phyloP scores from a whole-genome alignment of 2,888 invertebrate species.

The Eristalis arbustorum region DNA sequence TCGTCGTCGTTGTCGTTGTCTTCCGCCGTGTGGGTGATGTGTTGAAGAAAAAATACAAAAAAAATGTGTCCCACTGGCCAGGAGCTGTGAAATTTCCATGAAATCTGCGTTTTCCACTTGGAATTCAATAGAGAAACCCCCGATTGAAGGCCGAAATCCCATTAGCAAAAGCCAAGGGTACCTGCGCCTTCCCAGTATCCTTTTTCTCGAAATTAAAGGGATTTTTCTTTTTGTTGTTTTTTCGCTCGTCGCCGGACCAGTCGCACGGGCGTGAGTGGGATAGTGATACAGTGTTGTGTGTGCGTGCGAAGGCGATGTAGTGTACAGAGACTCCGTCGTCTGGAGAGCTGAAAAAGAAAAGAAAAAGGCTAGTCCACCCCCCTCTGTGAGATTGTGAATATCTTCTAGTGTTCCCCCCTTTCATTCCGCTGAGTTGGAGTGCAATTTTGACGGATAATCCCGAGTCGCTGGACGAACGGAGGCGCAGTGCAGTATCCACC shows the following conservation, averaged over 20 bases:
- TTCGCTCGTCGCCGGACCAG: neutral
- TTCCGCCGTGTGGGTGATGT: slow-evolving; percentile 50
- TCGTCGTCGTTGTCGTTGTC: slow-evolving; percentile 1
- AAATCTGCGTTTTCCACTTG: neutral
- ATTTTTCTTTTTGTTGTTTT: slow-evolving; percentile 14
- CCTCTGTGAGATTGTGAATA: slow-evolving; percentile 44
- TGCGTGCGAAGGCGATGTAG: slow-evolving; percentile 42
- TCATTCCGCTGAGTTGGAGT: slow-evolving; percentile 11
- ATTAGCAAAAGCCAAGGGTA: neutral
- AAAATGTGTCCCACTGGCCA: slow-evolving; percentile 3
- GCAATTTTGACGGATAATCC: slow-evolving; percentile 47
- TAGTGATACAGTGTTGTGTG: slow-evolving; percentile 9
- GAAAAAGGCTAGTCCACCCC: slow-evolving; percentile 61
- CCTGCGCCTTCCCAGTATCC: slow-evolving; percentile 5
- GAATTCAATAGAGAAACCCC: neutral
- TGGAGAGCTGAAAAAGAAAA: slow-evolving; percentile 6
- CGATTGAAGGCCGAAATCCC: neutral
- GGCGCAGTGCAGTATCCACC: neutral
- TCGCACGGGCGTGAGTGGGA: slow-evolving; percentile 29
- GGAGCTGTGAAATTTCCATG: neutral
- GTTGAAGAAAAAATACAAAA: slow-evolving; percentile 6
- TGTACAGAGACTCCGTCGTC: slow-evolving; percentile 37
- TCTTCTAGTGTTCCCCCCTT: slow-evolving; percentile 1
- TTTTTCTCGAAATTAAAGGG: slow-evolving; percentile 37
- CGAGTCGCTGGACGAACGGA: neutral